Percentiles rank a stretch among this genome's conserved stretches.
Conservation (phyloP, 2,888 invertebrate species). For the Agrochola litura region DNA sequence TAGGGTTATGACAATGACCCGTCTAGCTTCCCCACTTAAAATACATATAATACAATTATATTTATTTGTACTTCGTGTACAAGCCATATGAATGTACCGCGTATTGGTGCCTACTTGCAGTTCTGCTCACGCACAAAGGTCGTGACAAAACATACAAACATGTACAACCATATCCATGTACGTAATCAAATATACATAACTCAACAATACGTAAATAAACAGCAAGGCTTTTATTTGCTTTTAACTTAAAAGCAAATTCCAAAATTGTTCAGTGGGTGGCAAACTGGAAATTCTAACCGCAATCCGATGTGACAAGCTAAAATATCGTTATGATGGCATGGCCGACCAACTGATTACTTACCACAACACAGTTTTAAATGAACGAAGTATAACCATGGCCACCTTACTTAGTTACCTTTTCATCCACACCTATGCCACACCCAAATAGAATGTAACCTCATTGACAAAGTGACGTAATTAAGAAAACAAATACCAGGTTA, state of each 20-base stretch:
- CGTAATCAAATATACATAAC: conserved; percentile 15
- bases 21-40: neutral
- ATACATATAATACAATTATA: neutral
- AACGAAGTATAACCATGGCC: conserved; percentile 6
- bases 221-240: conserved; percentile 20
- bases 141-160: conserved; percentile 20
- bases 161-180: neutral
- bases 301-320: conserved; percentile 47
- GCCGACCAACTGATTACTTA: conserved; percentile 37
- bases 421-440: conserved; percentile 50
- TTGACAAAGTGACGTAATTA: conserved; percentile 48
- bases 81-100: neutral
- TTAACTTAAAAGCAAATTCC: conserved; percentile 43
- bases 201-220: conserved; percentile 40
- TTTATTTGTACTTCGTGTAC: conserved; percentile 1
- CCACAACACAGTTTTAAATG: conserved; percentile 16
- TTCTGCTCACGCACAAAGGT: conserved; percentile 18
- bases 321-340: conserved; percentile 22
- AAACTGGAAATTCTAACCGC: conserved; percentile 41
- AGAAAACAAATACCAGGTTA: conserved; percentile 22
- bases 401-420: conserved; percentile 26
- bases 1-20: no score
- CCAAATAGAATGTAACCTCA: conserved; percentile 30
- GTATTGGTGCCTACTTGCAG: conserved; percentile 12
- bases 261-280: conserved; percentile 35